phyloP scores from a whole-genome alignment of 2,113 vertebrate species.

The Leucopsar rothschildi region DNA sequence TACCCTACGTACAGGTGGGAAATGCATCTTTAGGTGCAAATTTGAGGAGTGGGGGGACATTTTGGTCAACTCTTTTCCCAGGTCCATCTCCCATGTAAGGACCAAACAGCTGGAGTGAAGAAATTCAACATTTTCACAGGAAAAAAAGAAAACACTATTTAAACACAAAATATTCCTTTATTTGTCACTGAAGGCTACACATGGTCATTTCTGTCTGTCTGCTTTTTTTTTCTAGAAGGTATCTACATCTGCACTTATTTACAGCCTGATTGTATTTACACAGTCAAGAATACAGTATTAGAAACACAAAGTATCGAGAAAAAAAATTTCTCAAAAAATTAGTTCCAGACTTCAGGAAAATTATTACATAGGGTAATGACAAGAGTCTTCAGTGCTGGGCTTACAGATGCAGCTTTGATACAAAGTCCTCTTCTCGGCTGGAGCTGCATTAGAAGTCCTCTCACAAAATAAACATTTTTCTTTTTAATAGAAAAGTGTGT shows the following conservation, averaged over 20 bases:
- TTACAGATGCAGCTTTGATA: constrained; percentile 64
- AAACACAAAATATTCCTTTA: constrained; percentile 99
- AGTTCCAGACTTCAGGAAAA: constrained; percentile 80
- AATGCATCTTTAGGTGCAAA: not conserved
- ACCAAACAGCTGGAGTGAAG: not conserved
- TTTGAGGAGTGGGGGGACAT: not conserved
- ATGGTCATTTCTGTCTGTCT: constrained; percentile 83
- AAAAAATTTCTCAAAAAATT: constrained; percentile 81
- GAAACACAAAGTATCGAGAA: constrained; percentile 78
- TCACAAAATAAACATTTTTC: constrained; percentile 37
- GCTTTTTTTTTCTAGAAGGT: constrained; percentile 84
- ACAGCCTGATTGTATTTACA: constrained; percentile 96
- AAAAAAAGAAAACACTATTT: constrained; percentile 19
- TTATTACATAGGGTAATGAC: constrained; percentile 76
- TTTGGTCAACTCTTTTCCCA: not conserved
- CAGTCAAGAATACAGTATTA: constrained; percentile 89
- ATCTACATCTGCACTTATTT: constrained; percentile 98
- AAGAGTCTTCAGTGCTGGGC: constrained; percentile 72
- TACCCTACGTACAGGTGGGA: accelerated
- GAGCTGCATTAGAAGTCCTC: constrained; percentile 64
- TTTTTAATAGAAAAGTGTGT: constrained; percentile 51
- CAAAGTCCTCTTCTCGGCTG: constrained; percentile 36
- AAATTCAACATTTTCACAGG: not conserved
- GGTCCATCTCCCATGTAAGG: not conserved
- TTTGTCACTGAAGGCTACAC: constrained; percentile 97